These are phyloP conservation scores for Protobothrops mucrosquamatus DNA, from an alignment of 2,113 vertebrate species.

Conservation along the genomic window DNA sequence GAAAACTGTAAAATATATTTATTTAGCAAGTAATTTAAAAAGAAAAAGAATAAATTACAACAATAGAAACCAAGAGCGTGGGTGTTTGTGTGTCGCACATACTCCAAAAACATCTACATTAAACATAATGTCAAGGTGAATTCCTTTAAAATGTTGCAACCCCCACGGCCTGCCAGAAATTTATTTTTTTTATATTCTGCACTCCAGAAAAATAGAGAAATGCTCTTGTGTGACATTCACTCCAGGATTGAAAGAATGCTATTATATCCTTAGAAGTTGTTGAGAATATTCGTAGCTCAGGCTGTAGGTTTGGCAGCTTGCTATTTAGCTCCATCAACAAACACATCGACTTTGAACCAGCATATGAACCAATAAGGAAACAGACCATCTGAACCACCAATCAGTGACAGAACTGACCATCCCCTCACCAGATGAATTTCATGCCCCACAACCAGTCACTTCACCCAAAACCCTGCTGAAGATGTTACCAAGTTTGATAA, in stretches of 20 bases:
- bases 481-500: too few relatives aligned
- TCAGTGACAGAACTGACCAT: too few relatives aligned
- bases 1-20: not conserved
- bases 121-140: not conserved
- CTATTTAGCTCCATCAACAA: not conserved
- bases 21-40: not conserved
- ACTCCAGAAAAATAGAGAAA: not conserved
- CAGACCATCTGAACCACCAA: too few relatives aligned
- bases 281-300: not conserved
- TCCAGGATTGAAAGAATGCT: not conserved
- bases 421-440: too few relatives aligned
- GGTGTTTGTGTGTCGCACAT: not conserved
- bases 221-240: not conserved
- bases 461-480: too few relatives aligned
- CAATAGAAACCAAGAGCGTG: not conserved
- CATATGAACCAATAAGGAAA: not conserved
- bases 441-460: too few relatives aligned
- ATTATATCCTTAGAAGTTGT: not conserved
- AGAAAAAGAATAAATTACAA: not conserved
- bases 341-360: not conserved
- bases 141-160: not conserved
- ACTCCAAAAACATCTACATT: not conserved
- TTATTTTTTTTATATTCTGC: not conserved
- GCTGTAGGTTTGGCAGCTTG: not conserved
- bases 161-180: not conserved